phyloP scores from a whole-genome alignment of 2,113 vertebrate species.

The Heterotis niloticus region DNA sequence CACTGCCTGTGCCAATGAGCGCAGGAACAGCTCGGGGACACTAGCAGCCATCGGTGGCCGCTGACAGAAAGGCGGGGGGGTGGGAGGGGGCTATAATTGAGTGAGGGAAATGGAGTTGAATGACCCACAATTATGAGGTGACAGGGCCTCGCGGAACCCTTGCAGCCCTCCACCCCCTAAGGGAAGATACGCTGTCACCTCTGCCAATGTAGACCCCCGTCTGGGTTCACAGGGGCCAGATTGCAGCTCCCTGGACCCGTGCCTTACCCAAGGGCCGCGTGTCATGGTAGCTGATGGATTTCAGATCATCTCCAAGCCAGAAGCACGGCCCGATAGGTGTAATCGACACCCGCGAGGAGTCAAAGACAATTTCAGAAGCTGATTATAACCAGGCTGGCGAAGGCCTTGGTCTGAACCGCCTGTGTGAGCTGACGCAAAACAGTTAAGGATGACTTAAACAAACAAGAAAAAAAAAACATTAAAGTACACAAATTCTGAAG shows the following conservation, averaged over 20 bases:
- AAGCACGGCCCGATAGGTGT: too few species aligned
- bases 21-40: constrained; percentile 51
- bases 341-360: neutral
- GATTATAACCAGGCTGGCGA: neutral
- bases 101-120: constrained; percentile 62
- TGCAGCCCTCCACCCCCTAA: constrained; percentile 41
- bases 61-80: constrained; percentile 41
- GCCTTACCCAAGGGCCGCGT: constrained; percentile 11
- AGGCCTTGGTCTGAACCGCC: neutral
- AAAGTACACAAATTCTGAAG: neutral
- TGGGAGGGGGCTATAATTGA: constrained; percentile 55
- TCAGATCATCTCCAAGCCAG: neutral
- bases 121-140: constrained; percentile 62
- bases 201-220: constrained; percentile 54
- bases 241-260: constrained; percentile 25
- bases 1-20: constrained; percentile 33
- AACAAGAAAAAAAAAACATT: neutral
- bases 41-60: constrained; percentile 52
- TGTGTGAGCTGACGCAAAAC: too few species aligned
- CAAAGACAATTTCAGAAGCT: neutral
- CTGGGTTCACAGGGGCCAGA: constrained; percentile 38
- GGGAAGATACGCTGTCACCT: constrained; percentile 64
- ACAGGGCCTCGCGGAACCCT: constrained; percentile 48
- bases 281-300: neutral
- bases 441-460: neutral